Evolutionary conservation across 2,888 invertebrate genomes (phyloP), one percentile per base, ranked within the genome.

Genomic region (Biston betularia): DNA sequence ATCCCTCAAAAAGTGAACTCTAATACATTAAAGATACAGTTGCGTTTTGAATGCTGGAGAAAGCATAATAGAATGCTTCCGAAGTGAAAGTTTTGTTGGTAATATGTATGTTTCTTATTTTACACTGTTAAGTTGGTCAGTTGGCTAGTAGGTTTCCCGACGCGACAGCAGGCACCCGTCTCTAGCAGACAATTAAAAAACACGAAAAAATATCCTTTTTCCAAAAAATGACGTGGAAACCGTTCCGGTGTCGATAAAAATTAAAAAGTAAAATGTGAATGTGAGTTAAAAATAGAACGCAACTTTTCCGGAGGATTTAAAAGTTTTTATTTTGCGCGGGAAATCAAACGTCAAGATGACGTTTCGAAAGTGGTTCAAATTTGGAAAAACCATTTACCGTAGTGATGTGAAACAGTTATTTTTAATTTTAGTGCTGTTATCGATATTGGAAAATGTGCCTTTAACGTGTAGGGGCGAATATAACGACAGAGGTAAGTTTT

Each of bases 81-180:
- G 49, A 52, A 80, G 73, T 84, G 74, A 84, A 62, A 33, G 50
- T 12, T 15, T 33, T 54, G 69, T 66, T 76, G 71, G 89, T 89
- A 90, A 90, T 92, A 92, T 93, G 89, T 92, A 87, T 92, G 89
- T 89, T 93, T 93, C 93, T 92, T 93, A 92, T 92, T 93, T 93
- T 88, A 92, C 90, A 86, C 84, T 81, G 83, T 85, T 82, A 90
- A 93, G 92, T 93, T 92, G 93, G 93, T 93, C 93, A 93, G 84
- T 93, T 88, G 91, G 93, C 87, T 91, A 93, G 93, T 93, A 86
- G 93, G 93, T 87, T 92, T 82, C 74, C 73, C 68, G 76, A 78
- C 75, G 86, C 81, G 80, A 80, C 79, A 78, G 64, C 70, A 81
- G 66, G 73, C 80, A 84, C 85, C 87, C 89, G 93, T 83, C 80